Evolutionary conservation across 53 echinoderm and acorn worm genomes (phyloP).

Genomic region (Stichopus horrens): DNA sequence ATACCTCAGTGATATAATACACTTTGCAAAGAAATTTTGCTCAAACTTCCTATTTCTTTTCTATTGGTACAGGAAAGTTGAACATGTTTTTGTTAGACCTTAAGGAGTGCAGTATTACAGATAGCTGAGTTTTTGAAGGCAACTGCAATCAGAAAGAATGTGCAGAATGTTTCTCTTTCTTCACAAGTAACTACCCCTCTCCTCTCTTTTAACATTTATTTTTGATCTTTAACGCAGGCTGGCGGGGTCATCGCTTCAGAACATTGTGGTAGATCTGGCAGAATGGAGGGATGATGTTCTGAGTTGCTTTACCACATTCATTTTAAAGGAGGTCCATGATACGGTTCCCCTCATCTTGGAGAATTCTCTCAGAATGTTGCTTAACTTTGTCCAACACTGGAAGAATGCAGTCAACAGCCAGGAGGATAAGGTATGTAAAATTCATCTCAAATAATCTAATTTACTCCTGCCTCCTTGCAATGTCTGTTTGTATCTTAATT

Average conservation of each 20-base stretch:
- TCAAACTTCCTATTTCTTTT: too few relatives aligned
- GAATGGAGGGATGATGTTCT: slow-evolving; percentile 97
- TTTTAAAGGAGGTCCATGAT: slow-evolving; percentile 87
- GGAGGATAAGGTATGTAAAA: slow-evolving; percentile 81
- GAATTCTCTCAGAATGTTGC: slow-evolving; percentile 93
- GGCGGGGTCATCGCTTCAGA: slow-evolving; percentile 90
- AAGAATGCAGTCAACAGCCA: slow-evolving; percentile 81
- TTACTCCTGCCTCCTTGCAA: too few relatives aligned
- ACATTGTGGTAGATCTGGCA: slow-evolving; percentile 84
- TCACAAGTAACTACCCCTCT: too few relatives aligned
- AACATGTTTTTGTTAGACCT: too few relatives aligned
- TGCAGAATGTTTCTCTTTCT: too few relatives aligned
- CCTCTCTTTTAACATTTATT: too few relatives aligned
- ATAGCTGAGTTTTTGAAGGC: too few relatives aligned
- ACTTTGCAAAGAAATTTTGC: too few relatives aligned
- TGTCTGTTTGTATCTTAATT: background rate
- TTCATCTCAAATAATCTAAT: background rate
- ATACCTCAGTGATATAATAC: too few relatives aligned
- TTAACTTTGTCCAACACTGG: slow-evolving; percentile 96
- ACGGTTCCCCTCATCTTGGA: slow-evolving; percentile 95
- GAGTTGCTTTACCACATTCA: slow-evolving; percentile 81
- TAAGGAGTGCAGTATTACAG: too few relatives aligned
- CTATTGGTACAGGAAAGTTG: too few relatives aligned
- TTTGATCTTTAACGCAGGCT: slow-evolving; percentile 54
- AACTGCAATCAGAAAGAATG: too few relatives aligned